Evolutionary conservation across 1,140 invertebrate genomes (phyloP).

Genomic region (Brachionus calyciflorus): DNA sequence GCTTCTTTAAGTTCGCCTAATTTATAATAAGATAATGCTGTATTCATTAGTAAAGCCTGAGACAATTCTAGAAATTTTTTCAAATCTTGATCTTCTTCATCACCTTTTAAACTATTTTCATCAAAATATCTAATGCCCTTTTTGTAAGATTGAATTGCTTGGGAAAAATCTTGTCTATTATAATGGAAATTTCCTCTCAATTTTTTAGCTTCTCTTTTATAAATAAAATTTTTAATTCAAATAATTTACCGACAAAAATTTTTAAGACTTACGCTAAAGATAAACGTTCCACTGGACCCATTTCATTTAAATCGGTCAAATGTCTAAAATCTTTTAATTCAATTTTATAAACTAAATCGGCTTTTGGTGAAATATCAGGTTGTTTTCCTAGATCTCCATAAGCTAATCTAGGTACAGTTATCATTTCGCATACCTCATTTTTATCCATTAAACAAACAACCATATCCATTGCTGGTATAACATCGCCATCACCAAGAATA

Average conservation of each 20-base stretch:
- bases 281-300: conserved; percentile 19
- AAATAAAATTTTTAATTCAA: background rate
- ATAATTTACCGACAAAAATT: background rate
- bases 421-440: conserved; percentile 39
- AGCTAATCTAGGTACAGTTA: conserved; percentile 13
- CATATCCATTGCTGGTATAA: conserved; percentile 25
- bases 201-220: conserved; percentile 36
- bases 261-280: conserved; percentile 22
- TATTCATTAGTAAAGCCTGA: conserved; percentile 38
- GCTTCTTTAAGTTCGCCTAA: background rate
- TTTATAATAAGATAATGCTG: conserved; percentile 24
- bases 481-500: conserved; percentile 38
- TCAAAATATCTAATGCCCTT: conserved; percentile 12
- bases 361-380: conserved; percentile 30
- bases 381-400: conserved; percentile 21
- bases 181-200: conserved; percentile 30
- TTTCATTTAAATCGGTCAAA: conserved; percentile 14
- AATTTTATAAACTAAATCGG: conserved; percentile 33
- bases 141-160: conserved; percentile 24
- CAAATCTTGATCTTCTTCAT: conserved; percentile 14
- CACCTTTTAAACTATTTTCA: conserved; percentile 7
- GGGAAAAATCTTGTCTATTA: conserved; percentile 39
- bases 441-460: conserved; percentile 29
- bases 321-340: conserved; percentile 23
- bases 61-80: conserved; percentile 33